Conservation (phyloP, 2,888 invertebrate genomes). For the Gandaritis pyraliata region DNA sequence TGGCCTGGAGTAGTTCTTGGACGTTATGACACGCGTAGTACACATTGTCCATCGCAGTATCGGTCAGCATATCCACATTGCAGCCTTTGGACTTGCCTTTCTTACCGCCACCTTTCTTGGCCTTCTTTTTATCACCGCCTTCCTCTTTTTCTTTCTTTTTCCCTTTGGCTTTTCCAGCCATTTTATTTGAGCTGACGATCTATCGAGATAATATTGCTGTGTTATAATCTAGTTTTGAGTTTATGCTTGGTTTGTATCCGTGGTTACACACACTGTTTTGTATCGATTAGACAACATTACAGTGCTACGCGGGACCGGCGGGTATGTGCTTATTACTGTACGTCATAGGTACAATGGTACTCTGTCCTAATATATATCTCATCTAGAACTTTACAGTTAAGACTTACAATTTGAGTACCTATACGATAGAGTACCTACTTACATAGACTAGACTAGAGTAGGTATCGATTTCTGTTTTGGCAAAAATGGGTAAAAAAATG, state of each 20-base stretch:
- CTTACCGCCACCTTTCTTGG: constrained; percentile 74
- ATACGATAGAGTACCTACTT: no score
- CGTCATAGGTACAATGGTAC: no score
- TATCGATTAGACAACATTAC: constrained; percentile 51
- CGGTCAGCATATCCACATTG: constrained; percentile 93
- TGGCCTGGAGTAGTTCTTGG: constrained; percentile 92
- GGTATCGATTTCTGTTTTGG: no score
- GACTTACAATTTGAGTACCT: no score
- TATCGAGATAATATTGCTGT: no score
- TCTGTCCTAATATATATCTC: no score
- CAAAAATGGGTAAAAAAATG: no score
- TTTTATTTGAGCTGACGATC: constrained; percentile 35
- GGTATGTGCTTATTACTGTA: no score
- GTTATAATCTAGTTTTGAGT: constrained; percentile 27
- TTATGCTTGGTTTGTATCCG: constrained; percentile 32
- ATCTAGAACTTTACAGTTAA: no score
- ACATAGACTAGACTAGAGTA: no score
- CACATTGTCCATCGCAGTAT: constrained; percentile 96
- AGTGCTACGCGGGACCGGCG: not conserved
- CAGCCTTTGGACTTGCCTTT: constrained; percentile 86
- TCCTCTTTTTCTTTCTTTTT: constrained; percentile 79
- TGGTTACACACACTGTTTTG: constrained; percentile 27
- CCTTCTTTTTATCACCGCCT: constrained; percentile 75
- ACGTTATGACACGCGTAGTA: constrained; percentile 97
- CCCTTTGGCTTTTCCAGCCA: constrained; percentile 71